Evolutionary conservation across 2,888 invertebrate species (phyloP), one percentile per base, ranked within the genome.

Genomic region (Drymonia ruficornis): DNA sequence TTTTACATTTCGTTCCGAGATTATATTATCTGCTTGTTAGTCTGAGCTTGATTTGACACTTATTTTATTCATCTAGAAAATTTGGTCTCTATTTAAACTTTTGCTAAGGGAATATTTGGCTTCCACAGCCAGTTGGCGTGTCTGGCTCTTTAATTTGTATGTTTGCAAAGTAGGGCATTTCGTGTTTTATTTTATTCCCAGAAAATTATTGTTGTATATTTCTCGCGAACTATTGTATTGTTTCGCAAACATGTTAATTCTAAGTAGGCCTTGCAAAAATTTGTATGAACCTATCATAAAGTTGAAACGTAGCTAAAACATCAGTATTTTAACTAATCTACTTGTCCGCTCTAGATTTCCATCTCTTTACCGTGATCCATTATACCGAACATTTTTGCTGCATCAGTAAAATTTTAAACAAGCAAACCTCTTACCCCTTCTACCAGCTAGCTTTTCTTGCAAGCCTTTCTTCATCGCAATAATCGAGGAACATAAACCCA

Each of bases 1-100:
- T 72, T 76, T 70, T 72, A 76, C 70, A 73, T 76, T 72, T 72
- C 69, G 5, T 53, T 55, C 50, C 56, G 59, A 72, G 67, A 61
- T 66, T n/a, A n/a, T n/a, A 56, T 60, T 57, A 60, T 51, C 31
- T 49, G 46, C 55, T 62, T 47, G 38, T 55, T 49, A 45, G 31
- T 48, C 7, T 16, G n/a, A 49, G 16, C 29, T 47, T 40, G 40
- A 16, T 48, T 40, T 58, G 45, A 50, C 44, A 34, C 47, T 45
- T 31, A 67, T 60, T 60, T 53, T 49, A 54, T 53, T 43, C 43
- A 13, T 13, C 40, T 23, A 6, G 43, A 40, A 38, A 40, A 40
- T 1, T 40, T 16, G 15, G 40, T 4, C 36, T 36, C 19, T 13
- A 19, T 43, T 43, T 19, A 19, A 43, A 43, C 43, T 43, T 43